Base-by-base conservation (phyloP, 2,888 invertebrate genomes). In the Sphaerophoria rueppellii region DNA sequence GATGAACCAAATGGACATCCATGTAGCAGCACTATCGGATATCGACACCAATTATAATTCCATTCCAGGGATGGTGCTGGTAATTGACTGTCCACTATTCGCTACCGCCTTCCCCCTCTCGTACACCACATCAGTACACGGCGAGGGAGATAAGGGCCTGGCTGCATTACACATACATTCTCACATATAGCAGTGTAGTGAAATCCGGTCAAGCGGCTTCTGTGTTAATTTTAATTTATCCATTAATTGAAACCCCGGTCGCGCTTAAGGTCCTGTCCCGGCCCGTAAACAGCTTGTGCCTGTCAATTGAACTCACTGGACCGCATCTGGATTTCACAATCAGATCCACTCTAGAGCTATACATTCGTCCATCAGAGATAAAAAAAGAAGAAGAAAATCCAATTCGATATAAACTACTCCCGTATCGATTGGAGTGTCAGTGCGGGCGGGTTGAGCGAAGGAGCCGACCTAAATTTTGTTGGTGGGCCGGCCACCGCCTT, bases 41-140 rank as follows among this genome's bases (percentile, higher is more conserved):
- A 81, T 77, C 82, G 86, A 74, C 86, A 78, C 77, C 86, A 86
- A 86, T 86, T 86, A 86, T 86, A 86, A 86, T 82, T 82, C 82
- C 82, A 82, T 82, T 74, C 61, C n/a, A 52, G 60, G 58, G 34
- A 60, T 32, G 67, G 70, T 7, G 40, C 35, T 60, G 70, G 80
- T 77, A 85, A 85, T 85, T 81, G 85, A 70, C 85, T 85, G 14
- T 57, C 43, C n/a, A 11, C 4, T 24, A n/a, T 9, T 32, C 34
- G 24, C 32, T 43, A 48, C 46, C 63, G 43, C 52, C 35, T 11
- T 46, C 14, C 50, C 6, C 35, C 14, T 16, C 52, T n/a, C n/a
- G 12, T 37, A n/a, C 55, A 12, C 63, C 67, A 24, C 32, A 74
- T 75, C 60, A 73, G 79, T 65, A 55, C 24, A 72, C 74, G 73